These are phyloP conservation scores for Macrophya alboannulata DNA, from an alignment of 2,888 invertebrate genomes.

Conservation along the genomic window DNA sequence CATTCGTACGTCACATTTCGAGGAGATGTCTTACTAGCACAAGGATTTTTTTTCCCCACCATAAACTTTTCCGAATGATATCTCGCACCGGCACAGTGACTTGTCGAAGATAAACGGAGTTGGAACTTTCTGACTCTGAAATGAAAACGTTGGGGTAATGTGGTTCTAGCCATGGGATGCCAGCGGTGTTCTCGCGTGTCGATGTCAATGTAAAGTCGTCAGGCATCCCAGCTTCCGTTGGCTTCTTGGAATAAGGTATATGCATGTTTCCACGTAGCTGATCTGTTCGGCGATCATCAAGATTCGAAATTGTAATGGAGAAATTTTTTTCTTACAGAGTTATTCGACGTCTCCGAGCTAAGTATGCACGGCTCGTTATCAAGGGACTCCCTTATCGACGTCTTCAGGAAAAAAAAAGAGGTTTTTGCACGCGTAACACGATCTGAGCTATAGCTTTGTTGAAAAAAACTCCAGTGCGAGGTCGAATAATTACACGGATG, in stretches of 20 bases:
- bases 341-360: background rate
- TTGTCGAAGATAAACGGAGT: slow-evolving; percentile 1
- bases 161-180: slow-evolving; percentile 24
- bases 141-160: slow-evolving; percentile 33
- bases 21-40: background rate
- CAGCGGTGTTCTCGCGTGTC: slow-evolving; percentile 46
- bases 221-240: slow-evolving; percentile 44
- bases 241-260: slow-evolving; percentile 45
- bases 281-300: slow-evolving; percentile 1
- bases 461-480: background rate
- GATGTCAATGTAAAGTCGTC: slow-evolving; percentile 54
- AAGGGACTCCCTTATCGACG: too few relatives aligned
- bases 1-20: background rate
- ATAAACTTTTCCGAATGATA: background rate
- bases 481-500: slow-evolving; percentile 5
- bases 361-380: background rate
- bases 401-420: background rate
- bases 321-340: background rate
- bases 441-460: background rate
- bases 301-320: background rate
- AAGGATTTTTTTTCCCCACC: background rate
- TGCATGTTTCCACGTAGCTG: background rate
- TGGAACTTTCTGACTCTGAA: slow-evolving; percentile 21
- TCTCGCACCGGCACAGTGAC: background rate
- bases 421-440: background rate